Percentiles rank a stretch among this genome's conserved stretches.
These are phyloP conservation scores for Tinea semifulvella DNA, from an alignment of 2,888 invertebrate genomes.

Conservation along the genomic window DNA sequence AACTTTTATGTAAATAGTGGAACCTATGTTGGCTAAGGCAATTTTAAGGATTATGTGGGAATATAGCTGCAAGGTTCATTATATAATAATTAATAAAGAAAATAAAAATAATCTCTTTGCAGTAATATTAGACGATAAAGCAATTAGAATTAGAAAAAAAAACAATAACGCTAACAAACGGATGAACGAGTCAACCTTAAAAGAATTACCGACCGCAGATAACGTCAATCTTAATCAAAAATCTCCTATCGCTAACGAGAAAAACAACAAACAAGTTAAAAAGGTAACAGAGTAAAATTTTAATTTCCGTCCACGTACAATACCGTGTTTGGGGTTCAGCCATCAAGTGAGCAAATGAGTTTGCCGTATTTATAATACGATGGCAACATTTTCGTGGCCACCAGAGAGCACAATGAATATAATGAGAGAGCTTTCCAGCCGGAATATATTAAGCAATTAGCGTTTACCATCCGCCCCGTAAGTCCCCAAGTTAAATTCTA, in stretches of 20 bases:
- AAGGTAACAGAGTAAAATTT: conserved; percentile 24
- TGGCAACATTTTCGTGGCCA: conserved; percentile 10
- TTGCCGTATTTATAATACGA: conserved; percentile 21
- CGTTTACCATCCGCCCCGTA: conserved; percentile 9
- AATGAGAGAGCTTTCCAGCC: conserved; percentile 29
- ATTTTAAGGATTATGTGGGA: too few relatives aligned
- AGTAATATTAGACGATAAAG: too few relatives aligned
- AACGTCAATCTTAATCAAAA: not conserved
- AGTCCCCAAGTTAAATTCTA: conserved; percentile 1
- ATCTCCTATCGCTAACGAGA: not conserved
- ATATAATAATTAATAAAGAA: too few relatives aligned
- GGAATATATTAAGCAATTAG: conserved; percentile 41
- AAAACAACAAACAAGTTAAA: conserved; percentile 3
- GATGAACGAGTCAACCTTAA: too few relatives aligned
- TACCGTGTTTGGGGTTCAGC: not conserved
- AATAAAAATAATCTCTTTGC: too few relatives aligned
- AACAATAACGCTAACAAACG: too few relatives aligned
- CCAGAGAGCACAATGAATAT: conserved; percentile 27
- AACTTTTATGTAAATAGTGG: too few relatives aligned
- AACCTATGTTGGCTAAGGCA: too few relatives aligned
- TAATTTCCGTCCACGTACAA: conserved; percentile 23
- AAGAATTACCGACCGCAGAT: too few relatives aligned
- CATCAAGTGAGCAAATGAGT: conserved; percentile 14
- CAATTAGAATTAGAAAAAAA: too few relatives aligned
- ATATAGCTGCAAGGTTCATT: too few relatives aligned